Conservation (phyloP, 1,140 invertebrate genomes). For the Cheumatopsyche charites region DNA sequence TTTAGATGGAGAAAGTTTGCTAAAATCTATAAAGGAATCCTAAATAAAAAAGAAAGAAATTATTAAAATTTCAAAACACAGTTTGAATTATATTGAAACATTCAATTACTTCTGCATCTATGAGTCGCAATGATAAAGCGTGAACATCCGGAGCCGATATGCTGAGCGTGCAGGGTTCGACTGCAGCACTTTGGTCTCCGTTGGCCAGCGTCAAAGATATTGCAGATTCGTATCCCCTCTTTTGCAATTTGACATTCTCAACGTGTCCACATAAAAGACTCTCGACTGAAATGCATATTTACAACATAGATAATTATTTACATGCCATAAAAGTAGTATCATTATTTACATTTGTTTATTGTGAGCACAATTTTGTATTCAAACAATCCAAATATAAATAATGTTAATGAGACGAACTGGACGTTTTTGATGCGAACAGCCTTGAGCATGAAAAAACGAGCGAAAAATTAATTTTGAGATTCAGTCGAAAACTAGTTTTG, state of each 20-base stretch:
- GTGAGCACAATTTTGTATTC: background rate
- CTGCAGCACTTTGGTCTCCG: background rate
- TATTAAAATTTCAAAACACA: background rate
- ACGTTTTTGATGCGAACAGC: background rate
- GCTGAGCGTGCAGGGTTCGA: constrained; percentile 41
- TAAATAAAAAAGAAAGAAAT: constrained; percentile 16
- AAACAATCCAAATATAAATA: constrained; percentile 14
- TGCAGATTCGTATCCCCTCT: constrained; percentile 34
- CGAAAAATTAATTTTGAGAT: too few relatives aligned
- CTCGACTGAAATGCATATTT: constrained; percentile 26
- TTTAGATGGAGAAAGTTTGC: constrained; percentile 22
- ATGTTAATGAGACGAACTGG: constrained; percentile 8
- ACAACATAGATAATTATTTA: background rate
- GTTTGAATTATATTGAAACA: too few relatives aligned
- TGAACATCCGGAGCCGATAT: constrained; percentile 41
- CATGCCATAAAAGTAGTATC: background rate
- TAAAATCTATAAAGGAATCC: constrained; percentile 37
- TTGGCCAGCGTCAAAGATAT: constrained; percentile 33
- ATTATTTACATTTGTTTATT: constrained; percentile 2
- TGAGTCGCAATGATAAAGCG: constrained; percentile 39
- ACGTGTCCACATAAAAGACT: constrained; percentile 39
- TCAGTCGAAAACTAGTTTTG: too few relatives aligned
- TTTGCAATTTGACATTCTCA: constrained; percentile 37
- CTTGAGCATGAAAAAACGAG: background rate
- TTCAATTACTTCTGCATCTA: constrained; percentile 37